phyloP scores from a whole-genome alignment of 2,113 vertebrate species.

The Natator depressus region DNA sequence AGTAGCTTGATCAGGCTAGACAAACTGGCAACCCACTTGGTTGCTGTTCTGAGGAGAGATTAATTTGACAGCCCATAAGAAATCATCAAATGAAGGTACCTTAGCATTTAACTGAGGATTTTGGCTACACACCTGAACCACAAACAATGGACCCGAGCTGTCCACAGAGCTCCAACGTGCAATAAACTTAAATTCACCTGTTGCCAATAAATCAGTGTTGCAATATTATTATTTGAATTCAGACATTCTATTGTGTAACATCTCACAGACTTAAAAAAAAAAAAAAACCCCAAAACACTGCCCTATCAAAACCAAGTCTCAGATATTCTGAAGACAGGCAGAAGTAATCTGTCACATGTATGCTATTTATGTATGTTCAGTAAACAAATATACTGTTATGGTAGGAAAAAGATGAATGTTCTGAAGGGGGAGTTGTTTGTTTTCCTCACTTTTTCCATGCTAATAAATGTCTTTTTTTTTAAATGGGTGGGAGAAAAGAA shows the following conservation, averaged over 20 bases:
- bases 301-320: not conserved
- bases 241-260: not conserved
- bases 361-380: not conserved
- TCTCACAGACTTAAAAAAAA: not conserved
- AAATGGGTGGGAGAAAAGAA: not conserved
- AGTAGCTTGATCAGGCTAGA: slow-evolving; percentile 1
- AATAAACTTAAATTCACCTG: slow-evolving; percentile 2
- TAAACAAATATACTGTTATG: not conserved
- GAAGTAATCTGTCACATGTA: not conserved
- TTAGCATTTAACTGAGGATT: slow-evolving; percentile 31
- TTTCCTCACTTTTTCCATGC: not conserved
- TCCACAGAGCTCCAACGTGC: not conserved
- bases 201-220: slow-evolving; percentile 39
- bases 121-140: not conserved
- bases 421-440: not conserved
- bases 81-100: slow-evolving; percentile 17
- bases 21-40: not conserved
- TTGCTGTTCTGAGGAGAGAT: not conserved
- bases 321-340: not conserved
- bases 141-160: not conserved
- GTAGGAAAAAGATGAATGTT: not conserved
- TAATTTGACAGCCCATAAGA: slow-evolving; percentile 9
- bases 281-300: not conserved
- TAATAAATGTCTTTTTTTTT: not conserved
- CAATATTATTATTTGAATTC: not conserved